Conservation (phyloP, 2,113 vertebrate species). For the Polypterus senegalus region DNA sequence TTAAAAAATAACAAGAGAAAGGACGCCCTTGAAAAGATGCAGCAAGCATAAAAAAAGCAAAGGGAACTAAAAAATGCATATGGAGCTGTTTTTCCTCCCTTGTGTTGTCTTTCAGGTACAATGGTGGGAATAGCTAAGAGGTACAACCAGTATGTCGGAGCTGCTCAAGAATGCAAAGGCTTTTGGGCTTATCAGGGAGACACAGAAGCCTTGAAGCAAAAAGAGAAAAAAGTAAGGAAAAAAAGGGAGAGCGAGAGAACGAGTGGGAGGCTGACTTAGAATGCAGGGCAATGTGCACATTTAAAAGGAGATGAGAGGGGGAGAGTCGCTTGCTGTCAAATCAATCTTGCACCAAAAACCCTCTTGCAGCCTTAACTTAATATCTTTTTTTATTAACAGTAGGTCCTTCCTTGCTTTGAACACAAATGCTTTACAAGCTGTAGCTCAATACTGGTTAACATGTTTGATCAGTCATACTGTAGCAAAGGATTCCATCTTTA, state of each 20-base stretch:
- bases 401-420: neutral
- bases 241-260: too few relatives aligned
- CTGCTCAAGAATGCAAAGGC: conserved; percentile 4
- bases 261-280: neutral
- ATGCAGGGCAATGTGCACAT: conserved; percentile 2
- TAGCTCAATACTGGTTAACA: neutral
- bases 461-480: neutral
- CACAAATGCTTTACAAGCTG: neutral
- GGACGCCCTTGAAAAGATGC: conserved; percentile 51
- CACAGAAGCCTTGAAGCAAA: conserved; percentile 3
- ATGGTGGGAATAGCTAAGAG: conserved; percentile 11
- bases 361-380: neutral
- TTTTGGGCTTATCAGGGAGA: conserved; percentile 5
- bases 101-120: conserved; percentile 16
- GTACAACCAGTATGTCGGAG: neutral
- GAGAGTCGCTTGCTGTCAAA: neutral
- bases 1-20: conserved; percentile 65
- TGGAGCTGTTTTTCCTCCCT: conserved; percentile 29
- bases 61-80: conserved; percentile 40
- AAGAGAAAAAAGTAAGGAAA: too few relatives aligned
- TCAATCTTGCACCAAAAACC: neutral
- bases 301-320: conserved; percentile 1
- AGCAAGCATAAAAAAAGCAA: conserved; percentile 50
- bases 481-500: neutral
- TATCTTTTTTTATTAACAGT: neutral